Evolutionary conservation across 2,113 vertebrate species (phyloP).

Genomic region (Psammodynastes pulverulentus): DNA sequence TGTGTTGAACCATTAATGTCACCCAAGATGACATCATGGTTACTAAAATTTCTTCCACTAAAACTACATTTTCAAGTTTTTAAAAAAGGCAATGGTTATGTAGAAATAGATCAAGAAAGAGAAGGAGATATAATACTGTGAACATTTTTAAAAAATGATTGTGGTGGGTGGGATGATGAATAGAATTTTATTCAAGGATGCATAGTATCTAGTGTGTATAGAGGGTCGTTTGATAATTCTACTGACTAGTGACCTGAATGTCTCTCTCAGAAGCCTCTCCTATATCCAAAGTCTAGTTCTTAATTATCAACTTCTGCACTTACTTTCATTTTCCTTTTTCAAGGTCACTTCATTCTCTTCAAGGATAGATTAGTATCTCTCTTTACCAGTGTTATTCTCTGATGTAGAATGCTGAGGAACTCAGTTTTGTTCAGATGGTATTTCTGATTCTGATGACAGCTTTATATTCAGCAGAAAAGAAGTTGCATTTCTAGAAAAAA

Average conservation of each 20-base stretch:
- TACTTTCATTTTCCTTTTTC: not conserved
- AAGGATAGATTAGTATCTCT: not conserved
- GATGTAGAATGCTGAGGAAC: not conserved
- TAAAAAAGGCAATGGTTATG: not conserved
- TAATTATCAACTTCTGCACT: not conserved
- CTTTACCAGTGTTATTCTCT: not conserved
- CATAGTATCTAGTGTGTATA: not conserved
- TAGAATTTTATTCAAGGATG: not conserved
- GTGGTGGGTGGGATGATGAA: not conserved
- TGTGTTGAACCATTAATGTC: not conserved
- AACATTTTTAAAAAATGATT: not conserved
- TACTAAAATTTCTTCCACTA: not conserved
- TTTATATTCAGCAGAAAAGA: not conserved
- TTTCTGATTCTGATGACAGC: not conserved
- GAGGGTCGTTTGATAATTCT: not conserved
- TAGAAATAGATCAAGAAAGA: not conserved
- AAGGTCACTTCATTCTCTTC: not conserved
- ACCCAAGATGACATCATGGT: no score
- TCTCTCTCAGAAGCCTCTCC: not conserved
- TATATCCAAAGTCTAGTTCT: not conserved
- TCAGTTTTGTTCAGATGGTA: not conserved
- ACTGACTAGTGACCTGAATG: not conserved
- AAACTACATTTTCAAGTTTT: not conserved
- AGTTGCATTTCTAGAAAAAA: not conserved
- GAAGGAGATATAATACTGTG: not conserved